Evolutionary conservation across 1,140 invertebrate genomes (phyloP).

Genomic region (Melipona quadrifasciata): DNA sequence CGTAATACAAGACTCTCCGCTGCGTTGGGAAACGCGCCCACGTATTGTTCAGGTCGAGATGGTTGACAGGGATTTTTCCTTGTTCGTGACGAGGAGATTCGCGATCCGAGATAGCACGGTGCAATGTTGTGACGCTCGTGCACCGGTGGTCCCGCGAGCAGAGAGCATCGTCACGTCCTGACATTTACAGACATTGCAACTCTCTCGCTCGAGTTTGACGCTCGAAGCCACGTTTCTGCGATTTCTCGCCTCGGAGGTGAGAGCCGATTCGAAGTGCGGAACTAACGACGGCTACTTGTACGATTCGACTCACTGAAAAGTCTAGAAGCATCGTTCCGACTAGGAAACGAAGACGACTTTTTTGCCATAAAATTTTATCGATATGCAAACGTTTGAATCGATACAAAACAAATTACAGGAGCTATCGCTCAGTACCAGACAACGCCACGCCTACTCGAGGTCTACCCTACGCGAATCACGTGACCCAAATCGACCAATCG

Average conservation of each 20-base stretch:
- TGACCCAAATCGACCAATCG: no score
- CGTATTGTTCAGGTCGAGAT: conserved; percentile 44
- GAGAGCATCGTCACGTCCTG: conserved; percentile 37
- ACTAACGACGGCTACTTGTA: conserved; percentile 1
- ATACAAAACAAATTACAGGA: no score
- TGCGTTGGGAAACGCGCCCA: conserved; percentile 36
- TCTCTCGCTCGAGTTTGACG: conserved; percentile 18
- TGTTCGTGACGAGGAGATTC: conserved; percentile 36
- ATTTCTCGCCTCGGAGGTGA: not conserved
- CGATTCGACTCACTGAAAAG: no score
- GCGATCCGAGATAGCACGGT: conserved; percentile 46
- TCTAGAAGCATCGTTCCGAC: no score
- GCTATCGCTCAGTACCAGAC: no score
- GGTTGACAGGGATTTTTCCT: conserved; percentile 36
- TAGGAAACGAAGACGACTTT: no score
- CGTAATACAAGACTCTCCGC: conserved; percentile 7
- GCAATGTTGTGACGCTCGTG: conserved; percentile 36
- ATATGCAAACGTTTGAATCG: no score
- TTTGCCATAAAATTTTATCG: no score
- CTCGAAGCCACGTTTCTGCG: conserved; percentile 12
- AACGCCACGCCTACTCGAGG: no score
- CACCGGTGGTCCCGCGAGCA: conserved; percentile 18
- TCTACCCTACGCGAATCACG: no score
- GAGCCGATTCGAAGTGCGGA: not conserved
- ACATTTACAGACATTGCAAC: conserved; percentile 32